A percentile compares a stretch with the other conserved stretches of the same genome.
Evolutionary conservation across 2,797 vertebrate genomes (phyloP).

Genomic region (Apogon hyalosoma): DNA sequence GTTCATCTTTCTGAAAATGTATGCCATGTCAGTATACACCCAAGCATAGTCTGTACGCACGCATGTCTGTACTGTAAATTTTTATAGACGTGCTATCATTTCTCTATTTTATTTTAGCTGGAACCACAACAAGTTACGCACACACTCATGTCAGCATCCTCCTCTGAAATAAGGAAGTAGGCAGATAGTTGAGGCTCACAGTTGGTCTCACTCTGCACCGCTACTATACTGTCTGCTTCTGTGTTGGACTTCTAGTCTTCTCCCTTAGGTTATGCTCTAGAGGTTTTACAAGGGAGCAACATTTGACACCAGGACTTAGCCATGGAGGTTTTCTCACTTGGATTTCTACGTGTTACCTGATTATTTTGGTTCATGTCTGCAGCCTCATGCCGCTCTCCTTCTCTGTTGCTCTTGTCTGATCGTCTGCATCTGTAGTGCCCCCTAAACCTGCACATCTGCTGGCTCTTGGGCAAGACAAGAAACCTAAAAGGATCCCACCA

Average conservation of each 20-base stretch:
- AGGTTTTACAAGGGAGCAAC: conserved; percentile 2
- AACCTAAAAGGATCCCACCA: conserved; percentile 83
- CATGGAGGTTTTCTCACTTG: conserved; percentile 77
- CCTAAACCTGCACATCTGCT: conserved; percentile 90
- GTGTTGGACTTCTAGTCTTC: conserved; percentile 5
- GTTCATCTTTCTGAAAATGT: conserved; percentile 15
- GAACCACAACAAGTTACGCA: conserved; percentile 50
- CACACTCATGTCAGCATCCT: conserved; percentile 84
- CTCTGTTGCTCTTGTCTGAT: conserved; percentile 38
- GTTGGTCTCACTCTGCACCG: conserved; percentile 27
- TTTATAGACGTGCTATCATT: conserved; percentile 26
- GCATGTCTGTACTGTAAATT: conserved; percentile 11
- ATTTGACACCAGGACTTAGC: conserved; percentile 7
- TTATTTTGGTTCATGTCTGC: conserved; percentile 18
- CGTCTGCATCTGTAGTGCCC: conserved; percentile 81
- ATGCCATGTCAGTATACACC: conserved; percentile 14
- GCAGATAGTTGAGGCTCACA: conserved; percentile 41
- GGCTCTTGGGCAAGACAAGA: conserved; percentile 86
- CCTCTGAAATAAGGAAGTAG: conserved; percentile 90
- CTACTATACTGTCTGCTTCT: conserved; percentile 10
- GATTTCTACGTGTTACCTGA: conserved; percentile 55
- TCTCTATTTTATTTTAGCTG: conserved; percentile 46
- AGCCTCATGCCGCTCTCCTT: conserved; percentile 40
- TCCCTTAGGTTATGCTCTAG: conserved; percentile 3
- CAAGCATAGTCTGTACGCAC: rapidly evolving